Evolutionary conservation across 2,797 vertebrate species (phyloP), one percentile per base, ranked within the genome.

Genomic region (Enteromius trimaculatus): DNA sequence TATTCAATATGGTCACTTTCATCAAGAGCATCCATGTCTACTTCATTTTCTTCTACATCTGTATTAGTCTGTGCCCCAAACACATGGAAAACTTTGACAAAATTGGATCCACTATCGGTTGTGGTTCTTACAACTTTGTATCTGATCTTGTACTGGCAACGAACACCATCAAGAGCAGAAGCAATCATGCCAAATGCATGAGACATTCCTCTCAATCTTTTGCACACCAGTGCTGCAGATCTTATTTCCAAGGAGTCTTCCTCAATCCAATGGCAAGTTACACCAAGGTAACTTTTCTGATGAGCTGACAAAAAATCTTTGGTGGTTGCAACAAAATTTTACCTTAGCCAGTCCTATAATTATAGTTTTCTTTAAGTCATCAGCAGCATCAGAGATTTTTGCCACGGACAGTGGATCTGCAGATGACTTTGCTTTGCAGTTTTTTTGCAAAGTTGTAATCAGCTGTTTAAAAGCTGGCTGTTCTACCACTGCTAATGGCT

Each of bases 281-380:
- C 53, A 72, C 55, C 70, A 82, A 82, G 76, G 37, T 80, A 74
- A 79, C 68, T 84, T 80, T 66, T 84, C 71, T 82, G 81, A 82
- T 76, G 71, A 75, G 81, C 64, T 44, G 58, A 65, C 77, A 29
- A 74, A 79, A 47, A 85, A 53, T 78, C 72, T 62, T 65, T 62
- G 66, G 66, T 86, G 80, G 68, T 74, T 29, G 84, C 69, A 85
- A 85, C 70, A 85, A 85, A 53, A 85, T 64, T 80, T 81, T 19
- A 17, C 74, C 31, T 79, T 79, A 79, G 4, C 64, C 47, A 70
- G 23, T 60, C 60, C 81, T 83, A 51, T 51, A 79, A 60, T 70
- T 13, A 81, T 4, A 82, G 65, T 85, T 5, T 21, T 84, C 77
- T 76, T 79, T 17, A 51, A 23, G 23, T 84, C 53, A 74, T 74